Conservation (phyloP, 2,113 vertebrate species). For the Dasyurus viverrinus region DNA sequence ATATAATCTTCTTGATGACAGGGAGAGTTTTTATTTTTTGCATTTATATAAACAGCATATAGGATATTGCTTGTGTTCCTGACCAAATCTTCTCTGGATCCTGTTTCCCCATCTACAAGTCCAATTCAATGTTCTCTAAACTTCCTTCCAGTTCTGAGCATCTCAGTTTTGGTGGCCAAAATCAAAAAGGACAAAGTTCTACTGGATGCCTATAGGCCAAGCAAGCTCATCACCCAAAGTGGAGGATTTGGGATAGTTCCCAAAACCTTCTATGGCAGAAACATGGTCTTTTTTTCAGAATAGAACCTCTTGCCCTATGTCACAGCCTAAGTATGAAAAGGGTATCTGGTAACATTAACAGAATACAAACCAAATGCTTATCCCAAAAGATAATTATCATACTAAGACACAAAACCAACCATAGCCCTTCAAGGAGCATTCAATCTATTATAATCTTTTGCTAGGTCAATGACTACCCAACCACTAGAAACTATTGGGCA, state of each 20-base stretch:
- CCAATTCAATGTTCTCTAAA: neutral
- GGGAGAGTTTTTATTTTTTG: neutral
- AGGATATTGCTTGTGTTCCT: neutral
- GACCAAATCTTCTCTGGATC: neutral
- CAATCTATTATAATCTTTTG: neutral
- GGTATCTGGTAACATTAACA: constrained; percentile 82
- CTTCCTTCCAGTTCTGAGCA: neutral
- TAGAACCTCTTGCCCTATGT: neutral
- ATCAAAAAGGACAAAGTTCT: neutral
- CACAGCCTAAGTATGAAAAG: neutral
- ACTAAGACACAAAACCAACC: neutral
- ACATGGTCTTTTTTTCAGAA: neutral
- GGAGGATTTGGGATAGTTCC: neutral
- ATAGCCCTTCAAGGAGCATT: neutral
- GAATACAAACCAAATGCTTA: constrained; percentile 79
- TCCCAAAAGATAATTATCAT: neutral
- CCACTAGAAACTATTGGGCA: neutral
- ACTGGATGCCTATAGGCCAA: neutral
- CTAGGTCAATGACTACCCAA: neutral
- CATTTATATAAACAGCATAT: neutral
- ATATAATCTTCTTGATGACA: neutral
- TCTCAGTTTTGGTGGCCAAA: neutral
- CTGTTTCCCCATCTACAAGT: neutral
- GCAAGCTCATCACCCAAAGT: neutral
- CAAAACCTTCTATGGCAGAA: neutral